Evolutionary conservation across 2,888 invertebrate species (phyloP).

Genomic region (Calameuta idolon): DNA sequence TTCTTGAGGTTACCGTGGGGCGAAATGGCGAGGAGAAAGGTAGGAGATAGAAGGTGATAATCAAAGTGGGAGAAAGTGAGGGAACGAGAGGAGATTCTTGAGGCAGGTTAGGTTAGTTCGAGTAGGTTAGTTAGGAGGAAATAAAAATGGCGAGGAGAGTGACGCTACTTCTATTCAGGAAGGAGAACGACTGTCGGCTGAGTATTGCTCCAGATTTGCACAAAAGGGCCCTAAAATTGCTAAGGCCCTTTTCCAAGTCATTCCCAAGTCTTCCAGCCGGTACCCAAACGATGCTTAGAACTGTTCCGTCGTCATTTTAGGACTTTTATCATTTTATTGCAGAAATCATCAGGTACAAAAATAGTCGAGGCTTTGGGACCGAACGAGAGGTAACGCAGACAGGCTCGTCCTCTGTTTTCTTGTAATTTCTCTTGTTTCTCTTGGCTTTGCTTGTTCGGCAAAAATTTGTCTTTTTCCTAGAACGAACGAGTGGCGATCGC

Average conservation of each 20-base stretch:
- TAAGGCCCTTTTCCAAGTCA: constrained; percentile 13
- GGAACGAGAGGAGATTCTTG: neutral
- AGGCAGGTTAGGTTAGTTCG: too few relatives aligned
- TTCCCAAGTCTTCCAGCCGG: constrained; percentile 14
- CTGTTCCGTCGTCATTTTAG: neutral
- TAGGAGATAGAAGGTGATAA: constrained; percentile 9
- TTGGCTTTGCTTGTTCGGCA: too few relatives aligned
- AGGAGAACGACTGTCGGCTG: constrained; percentile 34
- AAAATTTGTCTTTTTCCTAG: too few relatives aligned
- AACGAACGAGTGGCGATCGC: too few relatives aligned
- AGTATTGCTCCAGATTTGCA: constrained; percentile 46
- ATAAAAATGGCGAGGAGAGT: too few relatives aligned
- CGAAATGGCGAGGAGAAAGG: constrained; percentile 3
- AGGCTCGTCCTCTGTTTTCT: too few relatives aligned
- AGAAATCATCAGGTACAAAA: constrained; percentile 49
- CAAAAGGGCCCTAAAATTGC: constrained; percentile 33
- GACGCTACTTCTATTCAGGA: neutral
- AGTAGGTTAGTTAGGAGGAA: too few relatives aligned
- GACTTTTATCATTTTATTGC: constrained; percentile 50
- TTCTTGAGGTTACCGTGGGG: neutral
- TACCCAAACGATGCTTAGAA: neutral
- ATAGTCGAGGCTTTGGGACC: constrained; percentile 1
- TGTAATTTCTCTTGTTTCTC: too few relatives aligned
- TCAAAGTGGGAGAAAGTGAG: neutral
- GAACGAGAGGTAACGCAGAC: too few relatives aligned